Conservation (phyloP, 2,888 invertebrate species). For the Calameuta filiformis region DNA sequence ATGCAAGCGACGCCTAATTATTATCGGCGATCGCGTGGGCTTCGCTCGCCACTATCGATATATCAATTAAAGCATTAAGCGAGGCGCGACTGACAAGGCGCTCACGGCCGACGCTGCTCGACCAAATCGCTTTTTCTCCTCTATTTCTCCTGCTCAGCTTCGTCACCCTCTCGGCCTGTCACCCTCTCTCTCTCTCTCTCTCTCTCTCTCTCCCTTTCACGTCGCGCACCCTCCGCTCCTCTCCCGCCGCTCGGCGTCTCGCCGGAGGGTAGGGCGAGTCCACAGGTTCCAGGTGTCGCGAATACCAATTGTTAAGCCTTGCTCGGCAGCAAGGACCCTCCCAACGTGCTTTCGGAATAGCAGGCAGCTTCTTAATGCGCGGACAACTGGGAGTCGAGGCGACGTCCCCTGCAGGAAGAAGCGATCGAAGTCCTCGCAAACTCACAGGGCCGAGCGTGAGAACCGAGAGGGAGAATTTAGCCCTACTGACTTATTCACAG, state of each 20-base stretch:
- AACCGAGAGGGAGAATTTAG: slow-evolving; percentile 46
- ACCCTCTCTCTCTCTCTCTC: too few species aligned
- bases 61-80: slow-evolving; percentile 63
- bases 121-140: slow-evolving; percentile 43
- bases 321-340: too few species aligned
- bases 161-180: slow-evolving; percentile 6
- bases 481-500: neutral
- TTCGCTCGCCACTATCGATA: slow-evolving; percentile 49
- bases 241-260: slow-evolving; percentile 5
- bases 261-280: neutral
- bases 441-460: slow-evolving; percentile 43
- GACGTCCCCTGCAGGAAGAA: neutral
- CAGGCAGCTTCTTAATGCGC: too few species aligned
- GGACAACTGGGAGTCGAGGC: neutral
- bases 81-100: slow-evolving; percentile 51
- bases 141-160: slow-evolving; percentile 29
- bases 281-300: too few species aligned
- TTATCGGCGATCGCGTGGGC: slow-evolving; percentile 46
- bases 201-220: neutral
- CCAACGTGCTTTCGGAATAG: too few species aligned
- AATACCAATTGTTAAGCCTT: too few species aligned
- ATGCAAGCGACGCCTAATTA: slow-evolving; percentile 41
- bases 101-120: slow-evolving; percentile 57
- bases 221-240: slow-evolving; percentile 17
- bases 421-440: too few species aligned